phyloP scores from a whole-genome alignment of 2,888 invertebrate genomes.

The Smittia sp. region DNA sequence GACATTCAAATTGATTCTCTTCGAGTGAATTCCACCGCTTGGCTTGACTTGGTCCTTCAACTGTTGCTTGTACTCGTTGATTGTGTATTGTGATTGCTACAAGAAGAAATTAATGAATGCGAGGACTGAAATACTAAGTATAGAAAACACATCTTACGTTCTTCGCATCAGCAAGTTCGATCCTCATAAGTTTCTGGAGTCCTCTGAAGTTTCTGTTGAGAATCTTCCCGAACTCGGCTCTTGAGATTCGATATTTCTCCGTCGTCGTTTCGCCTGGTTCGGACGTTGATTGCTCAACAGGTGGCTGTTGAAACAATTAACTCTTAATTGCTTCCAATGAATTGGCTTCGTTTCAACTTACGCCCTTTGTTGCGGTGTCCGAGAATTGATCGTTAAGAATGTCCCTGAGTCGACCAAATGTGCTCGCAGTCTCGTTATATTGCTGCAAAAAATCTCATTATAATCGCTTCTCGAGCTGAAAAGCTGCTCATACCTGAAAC shows the following conservation, averaged over 20 bases:
- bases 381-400: slow-evolving; percentile 50
- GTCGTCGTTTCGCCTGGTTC: slow-evolving; percentile 46
- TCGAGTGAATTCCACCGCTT: not conserved
- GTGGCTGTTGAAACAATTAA: slow-evolving; percentile 16
- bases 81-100: slow-evolving; percentile 51
- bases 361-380: slow-evolving; percentile 46
- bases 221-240: slow-evolving; percentile 51
- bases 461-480: not conserved
- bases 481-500: slow-evolving; percentile 11
- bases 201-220: slow-evolving; percentile 52
- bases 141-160: slow-evolving; percentile 50
- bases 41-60: slow-evolving; percentile 18
- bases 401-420: slow-evolving; percentile 50
- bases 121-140: too few species aligned
- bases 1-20: slow-evolving; percentile 16
- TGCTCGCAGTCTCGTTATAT: slow-evolving; percentile 50
- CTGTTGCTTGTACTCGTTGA: slow-evolving; percentile 49
- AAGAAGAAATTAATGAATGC: slow-evolving; percentile 38
- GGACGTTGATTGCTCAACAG: slow-evolving; percentile 12
- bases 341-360: slow-evolving; percentile 22
- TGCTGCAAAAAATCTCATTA: slow-evolving; percentile 47
- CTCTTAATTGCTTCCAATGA: not conserved
- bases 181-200: slow-evolving; percentile 49
- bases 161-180: slow-evolving; percentile 50
- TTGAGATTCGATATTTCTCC: slow-evolving; percentile 49